Base-by-base conservation (phyloP, 2,113 vertebrate species). In the Mandrillus leucophaeus region DNA sequence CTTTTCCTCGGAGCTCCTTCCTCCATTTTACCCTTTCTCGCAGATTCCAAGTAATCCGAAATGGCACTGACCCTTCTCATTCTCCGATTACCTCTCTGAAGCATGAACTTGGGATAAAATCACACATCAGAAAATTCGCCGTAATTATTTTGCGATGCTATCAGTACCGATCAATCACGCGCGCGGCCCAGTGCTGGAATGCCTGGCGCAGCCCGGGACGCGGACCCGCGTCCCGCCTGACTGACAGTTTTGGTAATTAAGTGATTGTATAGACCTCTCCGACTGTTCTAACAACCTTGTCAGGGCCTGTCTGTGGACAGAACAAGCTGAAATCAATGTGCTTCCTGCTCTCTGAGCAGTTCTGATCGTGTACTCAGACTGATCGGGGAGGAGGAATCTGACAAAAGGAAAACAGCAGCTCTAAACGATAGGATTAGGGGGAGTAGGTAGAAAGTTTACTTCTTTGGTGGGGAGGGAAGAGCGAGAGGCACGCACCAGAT, bases 161-260 rank as follows among this genome's bases (percentile, higher is more conserved):
- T 99, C 99, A 99, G 99, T 99, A 99, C 98, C 98, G 99, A 99
- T 99, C 99, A 99, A 99, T 99, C 99, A 99, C 98, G 98, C 98
- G 43, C 59, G 97, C 98, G 99, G 99, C 98, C 99, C 98, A 99
- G 99, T 99, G 98, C 99, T 99, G 99, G 99, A 99, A 99, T 98
- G 99, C 99, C 98, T 98, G 99, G 99, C 98, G 98, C 99, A 99
- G 99, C 99, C 99, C 98, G 97, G 98, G 96, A 98, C 97, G 98
- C 98, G 98, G 98, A 98, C 99, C 98, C 98, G 99, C 99, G 98
- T 99, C 99, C 99, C 97, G 97, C 97, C 98, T 99, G 99, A 99
- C 99, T 99, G 99, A 99, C 99, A 99, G 99, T 99, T 99, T 99
- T 99, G 99, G 99, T 99, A 99, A 99, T 99, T 99, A 99, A 99